A percentile compares a stretch with the other conserved stretches of the same genome.
Evolutionary conservation across 2,797 vertebrate species (phyloP).

Genomic region (Pipistrellus pipistrellus): DNA sequence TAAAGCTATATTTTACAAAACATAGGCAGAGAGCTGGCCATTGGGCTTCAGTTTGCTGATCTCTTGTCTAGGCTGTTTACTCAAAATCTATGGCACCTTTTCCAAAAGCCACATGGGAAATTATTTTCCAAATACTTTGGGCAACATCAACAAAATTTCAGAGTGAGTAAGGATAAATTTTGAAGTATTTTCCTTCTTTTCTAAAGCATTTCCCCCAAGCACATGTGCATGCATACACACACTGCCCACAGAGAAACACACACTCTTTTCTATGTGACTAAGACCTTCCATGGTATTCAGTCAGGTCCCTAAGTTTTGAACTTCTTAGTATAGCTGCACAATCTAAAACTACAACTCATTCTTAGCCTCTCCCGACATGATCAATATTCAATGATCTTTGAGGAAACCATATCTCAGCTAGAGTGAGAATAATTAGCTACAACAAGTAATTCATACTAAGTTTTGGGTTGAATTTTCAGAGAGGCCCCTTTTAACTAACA

Average conservation of each 20-base stretch:
- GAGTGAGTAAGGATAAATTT: background rate
- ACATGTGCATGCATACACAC: background rate
- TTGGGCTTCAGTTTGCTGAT: background rate
- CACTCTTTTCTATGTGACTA: background rate
- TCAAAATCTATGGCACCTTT: background rate
- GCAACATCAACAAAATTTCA: background rate
- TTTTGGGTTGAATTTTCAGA: constrained; percentile 61
- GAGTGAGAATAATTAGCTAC: background rate
- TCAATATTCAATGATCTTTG: background rate
- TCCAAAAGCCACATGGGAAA: background rate
- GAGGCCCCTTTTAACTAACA: background rate
- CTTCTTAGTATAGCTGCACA: background rate
- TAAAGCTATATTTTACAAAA: background rate
- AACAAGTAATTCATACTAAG: background rate
- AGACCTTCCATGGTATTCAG: background rate
- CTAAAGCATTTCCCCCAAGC: background rate
- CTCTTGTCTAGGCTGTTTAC: background rate
- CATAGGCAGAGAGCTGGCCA: background rate
- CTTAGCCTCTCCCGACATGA: background rate
- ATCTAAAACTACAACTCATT: constrained; percentile 3
- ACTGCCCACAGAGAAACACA: background rate
- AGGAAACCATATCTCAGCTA: background rate
- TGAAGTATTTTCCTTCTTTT: background rate
- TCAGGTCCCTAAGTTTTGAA: background rate
- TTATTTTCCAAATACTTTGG: background rate